phyloP scores from a whole-genome alignment of 2,113 vertebrate species.

The Pelmatolapia mariae region DNA sequence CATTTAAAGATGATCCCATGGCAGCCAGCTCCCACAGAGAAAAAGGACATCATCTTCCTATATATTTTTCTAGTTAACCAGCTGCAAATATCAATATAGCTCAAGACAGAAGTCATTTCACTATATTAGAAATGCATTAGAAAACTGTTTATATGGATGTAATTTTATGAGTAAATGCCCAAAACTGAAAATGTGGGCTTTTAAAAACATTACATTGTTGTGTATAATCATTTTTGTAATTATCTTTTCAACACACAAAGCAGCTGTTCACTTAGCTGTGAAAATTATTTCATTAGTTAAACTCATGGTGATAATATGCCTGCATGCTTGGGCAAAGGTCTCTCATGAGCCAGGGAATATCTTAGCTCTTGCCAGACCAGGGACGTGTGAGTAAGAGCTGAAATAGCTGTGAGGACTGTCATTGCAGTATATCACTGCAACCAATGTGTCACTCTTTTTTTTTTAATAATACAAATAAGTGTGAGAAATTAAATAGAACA shows the following conservation, averaged over 20 bases:
- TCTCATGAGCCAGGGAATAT: neutral
- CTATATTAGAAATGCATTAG: neutral
- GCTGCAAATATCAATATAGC: neutral
- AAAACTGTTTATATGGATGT: neutral
- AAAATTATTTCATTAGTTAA: neutral
- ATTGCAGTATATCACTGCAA: neutral
- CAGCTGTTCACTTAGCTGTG: neutral
- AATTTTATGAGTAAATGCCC: neutral
- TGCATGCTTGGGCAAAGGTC: slow-evolving; percentile 5
- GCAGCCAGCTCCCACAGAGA: neutral
- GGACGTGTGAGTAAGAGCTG: neutral
- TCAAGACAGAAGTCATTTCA: neutral
- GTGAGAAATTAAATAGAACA: neutral
- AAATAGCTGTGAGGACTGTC: neutral
- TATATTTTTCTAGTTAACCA: neutral
- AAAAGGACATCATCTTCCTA: neutral
- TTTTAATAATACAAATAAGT: neutral
- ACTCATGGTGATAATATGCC: neutral
- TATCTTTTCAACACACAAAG: neutral
- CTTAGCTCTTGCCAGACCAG: neutral
- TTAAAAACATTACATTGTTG: neutral
- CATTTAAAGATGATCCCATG: neutral
- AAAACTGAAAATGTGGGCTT: neutral
- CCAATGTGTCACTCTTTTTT: neutral
- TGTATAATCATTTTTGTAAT: neutral